These are phyloP conservation scores for Papilio aristodemus DNA, from an alignment of 1,140 invertebrate genomes.

Conservation along the genomic window DNA sequence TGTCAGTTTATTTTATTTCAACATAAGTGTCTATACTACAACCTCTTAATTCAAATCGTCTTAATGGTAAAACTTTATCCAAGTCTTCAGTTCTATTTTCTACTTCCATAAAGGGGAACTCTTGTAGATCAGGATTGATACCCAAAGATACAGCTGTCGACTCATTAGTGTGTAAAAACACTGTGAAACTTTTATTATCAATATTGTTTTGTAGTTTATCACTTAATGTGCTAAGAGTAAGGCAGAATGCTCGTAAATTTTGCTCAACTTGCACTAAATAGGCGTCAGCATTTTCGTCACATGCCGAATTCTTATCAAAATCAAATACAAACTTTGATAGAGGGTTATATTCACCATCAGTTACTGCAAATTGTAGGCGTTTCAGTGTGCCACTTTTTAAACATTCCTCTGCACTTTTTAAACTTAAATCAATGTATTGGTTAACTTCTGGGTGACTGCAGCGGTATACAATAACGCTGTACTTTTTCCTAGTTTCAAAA, in stretches of 20 bases:
- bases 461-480: conserved; percentile 79
- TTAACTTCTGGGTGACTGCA: conserved; percentile 83
- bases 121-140: conserved; percentile 77
- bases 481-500: conserved; percentile 82
- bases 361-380: conserved; percentile 75
- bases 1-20: conserved; percentile 51
- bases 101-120: conserved; percentile 81
- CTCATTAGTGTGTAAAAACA: conserved; percentile 81
- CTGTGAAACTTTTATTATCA: conserved; percentile 79
- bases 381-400: conserved; percentile 72
- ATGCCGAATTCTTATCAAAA: conserved; percentile 57
- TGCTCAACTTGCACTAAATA: conserved; percentile 83
- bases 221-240: conserved; percentile 77
- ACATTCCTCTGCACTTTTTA: conserved; percentile 71
- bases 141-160: conserved; percentile 73
- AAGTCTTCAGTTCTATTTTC: conserved; percentile 53
- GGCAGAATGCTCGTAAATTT: conserved; percentile 81
- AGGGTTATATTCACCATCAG: conserved; percentile 54
- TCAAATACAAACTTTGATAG: conserved; percentile 82
- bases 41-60: conserved; percentile 58
- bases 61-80: conserved; percentile 61
- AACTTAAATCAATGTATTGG: conserved; percentile 81
- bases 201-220: conserved; percentile 77
- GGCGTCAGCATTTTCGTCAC: conserved; percentile 73
- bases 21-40: conserved; percentile 62